Evolutionary conservation across 2,113 vertebrate species (phyloP).

Genomic region (Cairina moschata): DNA sequence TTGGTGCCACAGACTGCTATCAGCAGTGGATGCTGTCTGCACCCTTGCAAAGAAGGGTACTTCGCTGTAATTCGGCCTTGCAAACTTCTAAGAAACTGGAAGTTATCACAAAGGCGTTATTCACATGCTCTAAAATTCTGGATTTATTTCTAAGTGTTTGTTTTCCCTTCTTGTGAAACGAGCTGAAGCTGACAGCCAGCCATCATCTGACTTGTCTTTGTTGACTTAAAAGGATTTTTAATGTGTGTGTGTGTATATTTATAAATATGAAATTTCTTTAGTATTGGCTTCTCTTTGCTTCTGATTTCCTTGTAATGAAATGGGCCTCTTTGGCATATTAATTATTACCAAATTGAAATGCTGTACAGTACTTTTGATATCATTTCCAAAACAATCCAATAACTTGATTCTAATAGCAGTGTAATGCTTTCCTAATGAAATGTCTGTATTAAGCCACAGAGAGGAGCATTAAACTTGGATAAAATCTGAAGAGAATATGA

Average conservation of each 20-base stretch:
- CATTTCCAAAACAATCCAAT: conserved; percentile 34
- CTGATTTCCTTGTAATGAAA: background rate
- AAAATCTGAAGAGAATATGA: conserved; percentile 22
- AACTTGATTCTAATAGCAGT: conserved; percentile 1
- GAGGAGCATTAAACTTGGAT: conserved; percentile 47
- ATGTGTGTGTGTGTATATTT: too few relatives aligned
- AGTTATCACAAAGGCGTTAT: background rate
- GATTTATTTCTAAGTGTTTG: background rate
- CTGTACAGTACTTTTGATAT: background rate
- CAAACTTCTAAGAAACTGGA: background rate
- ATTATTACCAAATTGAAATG: conserved; percentile 6
- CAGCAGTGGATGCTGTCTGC: background rate
- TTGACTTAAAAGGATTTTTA: background rate
- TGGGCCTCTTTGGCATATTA: background rate
- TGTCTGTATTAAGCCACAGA: conserved; percentile 32
- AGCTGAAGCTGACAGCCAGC: background rate
- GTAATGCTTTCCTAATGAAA: conserved; percentile 42
- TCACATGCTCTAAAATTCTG: background rate
- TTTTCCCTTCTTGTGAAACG: background rate
- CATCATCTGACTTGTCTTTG: background rate
- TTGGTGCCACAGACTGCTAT: background rate
- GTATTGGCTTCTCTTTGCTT: background rate
- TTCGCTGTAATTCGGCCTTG: background rate
- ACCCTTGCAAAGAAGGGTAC: background rate
- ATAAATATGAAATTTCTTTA: background rate